phyloP scores from a whole-genome alignment of 2,113 vertebrate genomes.

The Eulemur rufifrons region DNA sequence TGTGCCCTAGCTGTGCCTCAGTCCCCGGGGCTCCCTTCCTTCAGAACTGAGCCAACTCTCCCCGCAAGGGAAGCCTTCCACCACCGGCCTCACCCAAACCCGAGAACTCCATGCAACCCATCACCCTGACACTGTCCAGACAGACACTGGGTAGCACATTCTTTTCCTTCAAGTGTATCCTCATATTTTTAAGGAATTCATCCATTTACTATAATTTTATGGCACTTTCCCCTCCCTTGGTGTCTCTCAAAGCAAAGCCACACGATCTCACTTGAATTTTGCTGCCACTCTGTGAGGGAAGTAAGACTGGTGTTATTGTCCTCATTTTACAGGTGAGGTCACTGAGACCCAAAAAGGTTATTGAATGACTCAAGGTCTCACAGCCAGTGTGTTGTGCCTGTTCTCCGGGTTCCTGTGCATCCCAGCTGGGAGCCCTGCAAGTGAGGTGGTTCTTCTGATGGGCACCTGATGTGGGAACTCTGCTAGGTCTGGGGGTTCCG shows the following conservation, averaged over 20 bases:
- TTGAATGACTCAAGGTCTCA: not conserved
- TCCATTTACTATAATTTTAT: not conserved
- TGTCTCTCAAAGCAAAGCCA: not conserved
- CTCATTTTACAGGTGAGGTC: not conserved
- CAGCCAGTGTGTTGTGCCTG: not conserved
- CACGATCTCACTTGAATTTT: not conserved
- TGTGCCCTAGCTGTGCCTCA: not conserved
- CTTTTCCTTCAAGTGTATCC: not conserved
- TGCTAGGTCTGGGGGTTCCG: not conserved
- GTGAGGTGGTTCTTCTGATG: not conserved
- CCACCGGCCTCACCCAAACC: not conserved
- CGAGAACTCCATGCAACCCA: rapidly evolving
- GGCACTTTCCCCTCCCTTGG: not conserved
- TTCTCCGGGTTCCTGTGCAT: not conserved
- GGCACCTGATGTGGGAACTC: not conserved
- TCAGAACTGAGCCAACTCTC: not conserved
- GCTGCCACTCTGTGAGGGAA: not conserved
- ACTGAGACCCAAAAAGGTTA: not conserved
- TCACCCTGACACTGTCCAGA: rapidly evolving
- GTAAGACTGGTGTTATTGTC: not conserved
- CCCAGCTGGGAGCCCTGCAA: not conserved
- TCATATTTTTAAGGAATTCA: not conserved
- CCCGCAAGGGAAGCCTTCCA: not conserved
- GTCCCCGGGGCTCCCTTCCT: not conserved
- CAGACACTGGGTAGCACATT: not conserved